A percentile compares a stretch with the other conserved stretches of the same genome.
These are phyloP conservation scores for Phania funesta DNA, from an alignment of 2,888 invertebrate species.

Conservation along the genomic window DNA sequence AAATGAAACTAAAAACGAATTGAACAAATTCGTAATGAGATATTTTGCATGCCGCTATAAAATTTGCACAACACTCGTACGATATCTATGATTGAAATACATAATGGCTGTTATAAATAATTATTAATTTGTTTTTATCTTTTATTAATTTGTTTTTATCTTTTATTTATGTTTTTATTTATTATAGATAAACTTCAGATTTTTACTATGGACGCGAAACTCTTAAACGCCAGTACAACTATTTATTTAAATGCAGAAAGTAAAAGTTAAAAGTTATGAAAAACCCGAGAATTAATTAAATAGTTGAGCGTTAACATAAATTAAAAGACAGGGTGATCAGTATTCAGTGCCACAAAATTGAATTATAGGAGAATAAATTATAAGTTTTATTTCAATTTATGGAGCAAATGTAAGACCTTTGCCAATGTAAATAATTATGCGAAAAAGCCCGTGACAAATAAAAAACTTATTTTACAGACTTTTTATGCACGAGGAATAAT, in stretches of 20 bases:
- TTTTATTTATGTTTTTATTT: conserved; percentile 3
- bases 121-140: conserved; percentile 40
- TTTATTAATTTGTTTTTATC: conserved; percentile 34
- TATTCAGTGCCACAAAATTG: background rate
- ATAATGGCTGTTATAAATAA: conserved; percentile 32
- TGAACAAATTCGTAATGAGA: background rate
- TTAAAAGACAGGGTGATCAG: background rate
- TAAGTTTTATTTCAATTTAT: no score
- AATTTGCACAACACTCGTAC: background rate
- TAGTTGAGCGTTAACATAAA: background rate
- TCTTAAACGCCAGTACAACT: conserved; percentile 16
- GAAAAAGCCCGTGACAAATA: no score
- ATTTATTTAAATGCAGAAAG: conserved; percentile 32
- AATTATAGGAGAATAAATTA: no score
- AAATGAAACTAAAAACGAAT: no score
- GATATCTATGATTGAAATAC: conserved; percentile 5
- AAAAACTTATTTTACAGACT: no score
- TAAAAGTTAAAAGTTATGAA: background rate
- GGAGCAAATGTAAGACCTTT: no score
- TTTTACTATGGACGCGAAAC: conserved; percentile 13
- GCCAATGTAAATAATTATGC: no score
- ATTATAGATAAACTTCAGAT: conserved; percentile 29
- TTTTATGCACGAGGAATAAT: no score
- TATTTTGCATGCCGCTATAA: conserved; percentile 4
- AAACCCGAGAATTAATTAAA: conserved; percentile 18